Evolutionary conservation across 2,888 invertebrate genomes (phyloP), one percentile per base, ranked within the genome.

Genomic region (Nemurella pictetii): DNA sequence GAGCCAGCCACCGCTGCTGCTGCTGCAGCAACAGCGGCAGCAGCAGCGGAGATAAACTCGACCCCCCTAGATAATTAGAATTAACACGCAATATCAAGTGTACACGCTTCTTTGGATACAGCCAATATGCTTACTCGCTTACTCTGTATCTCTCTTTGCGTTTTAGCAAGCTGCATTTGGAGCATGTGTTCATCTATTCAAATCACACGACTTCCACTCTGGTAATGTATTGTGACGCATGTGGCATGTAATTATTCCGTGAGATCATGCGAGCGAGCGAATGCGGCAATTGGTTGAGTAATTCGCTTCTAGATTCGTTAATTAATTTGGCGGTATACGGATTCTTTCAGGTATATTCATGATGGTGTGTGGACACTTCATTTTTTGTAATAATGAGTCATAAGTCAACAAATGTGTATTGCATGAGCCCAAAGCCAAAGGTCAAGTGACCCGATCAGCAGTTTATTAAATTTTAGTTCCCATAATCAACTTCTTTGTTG

Each of bases 61-160:
- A 30, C 20, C 80, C 80, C 80, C 26, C 5, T n/a, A 15, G 36
- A 81, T 81, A 35, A 81, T 81, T 36, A 81, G 32, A 81, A 81
- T 81, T 81, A 81, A 81, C 80, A 81, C 80, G 80, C 80, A 81
- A 81, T 81, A 81, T 32, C 35, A 81, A 32, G 80, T 35, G 80
- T 81, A 81, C 36, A 35, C 80, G 80, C 25, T 25, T 36, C 80
- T 26, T 25, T 35, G 32, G 36, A 32, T 35, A 35, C 27, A 26
- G 15, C 25, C 80, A 81, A 81, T 81, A 35, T 81, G 80, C 32
- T 36, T 26, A 2, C 27, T 28, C 25, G 7, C 7, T 25, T 25
- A 80, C 29, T 29, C 55, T 55, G 20, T 1, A 12, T 55, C 55
- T 55, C 55, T 55, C n/a, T n/a, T n/a, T n/a, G n/a, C n/a, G n/a